Base-by-base conservation (phyloP, 1,140 invertebrate species). In the Drosophila melanica region DNA sequence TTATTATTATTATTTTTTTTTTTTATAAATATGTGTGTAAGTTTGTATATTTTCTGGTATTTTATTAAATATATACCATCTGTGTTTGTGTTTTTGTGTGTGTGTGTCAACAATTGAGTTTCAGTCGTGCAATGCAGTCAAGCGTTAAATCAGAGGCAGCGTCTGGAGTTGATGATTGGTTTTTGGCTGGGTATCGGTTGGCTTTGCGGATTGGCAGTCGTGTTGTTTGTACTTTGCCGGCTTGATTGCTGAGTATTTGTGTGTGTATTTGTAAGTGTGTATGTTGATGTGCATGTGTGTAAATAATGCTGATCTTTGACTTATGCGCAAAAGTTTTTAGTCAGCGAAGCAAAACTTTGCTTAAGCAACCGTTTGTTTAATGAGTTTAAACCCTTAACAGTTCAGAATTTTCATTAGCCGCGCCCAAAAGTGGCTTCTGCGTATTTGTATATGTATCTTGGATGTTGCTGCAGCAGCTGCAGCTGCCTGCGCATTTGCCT, bases 281-380 rank as follows among this genome's bases (percentile, higher is more conserved):
- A n/a, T 45, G 41, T 44, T 37, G 44, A n/a, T 63, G 55, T 70
- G 68, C 14, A 41, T 65, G 71, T 42, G 71, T 20, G 59, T 68
- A 74, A 77, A 64, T 77, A 55, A 45, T 66, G 74, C 81, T 86
- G 75, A 77, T 77, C 74, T 62, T 62, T 81, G 74, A 78, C 81
- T 63, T 75, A 51, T 69, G 65, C 47, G 39, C 18, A 33, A 77
- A 85, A 85, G 47, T 85, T 77, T 86, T 50, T 35, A 53, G 57
- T 37, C 58, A 69, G 41, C 59, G 58, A 77, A 63, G 64, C 70
- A 62, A 59, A 77, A 77, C 33, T 75, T 75, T 69, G 48, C 57
- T 47, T 45, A 79, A 84, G 65, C 60, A 59, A 55, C 51, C 60
- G 20, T 11, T 60, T 50, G 47, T 64, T 55, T 75, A 62, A 58